Evolutionary conservation across 2,113 vertebrate species (phyloP).

Genomic region (Acrocephalus kingi): DNA sequence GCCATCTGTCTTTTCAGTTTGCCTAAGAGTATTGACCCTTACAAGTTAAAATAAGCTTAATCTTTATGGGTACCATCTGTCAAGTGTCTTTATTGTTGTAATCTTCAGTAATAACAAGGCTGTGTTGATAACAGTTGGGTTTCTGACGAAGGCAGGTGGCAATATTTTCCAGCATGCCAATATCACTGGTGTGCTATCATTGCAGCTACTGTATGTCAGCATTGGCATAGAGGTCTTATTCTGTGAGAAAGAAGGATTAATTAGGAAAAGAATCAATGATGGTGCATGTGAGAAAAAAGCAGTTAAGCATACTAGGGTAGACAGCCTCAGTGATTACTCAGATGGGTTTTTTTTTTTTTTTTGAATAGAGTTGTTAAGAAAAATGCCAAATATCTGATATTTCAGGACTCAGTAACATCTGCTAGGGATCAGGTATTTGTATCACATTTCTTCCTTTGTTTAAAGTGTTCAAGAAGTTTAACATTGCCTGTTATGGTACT

Average conservation of each 20-base stretch:
- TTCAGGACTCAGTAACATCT: background rate
- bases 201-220: background rate
- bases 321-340: background rate
- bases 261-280: background rate
- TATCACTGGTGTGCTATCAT: background rate
- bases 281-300: background rate
- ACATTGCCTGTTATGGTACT: background rate
- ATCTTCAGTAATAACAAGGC: background rate
- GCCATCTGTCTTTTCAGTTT: constrained; percentile 16
- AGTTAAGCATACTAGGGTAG: background rate
- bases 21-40: background rate
- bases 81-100: background rate
- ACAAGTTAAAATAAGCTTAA: constrained; percentile 31
- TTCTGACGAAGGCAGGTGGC: background rate
- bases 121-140: background rate
- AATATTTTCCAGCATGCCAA: background rate
- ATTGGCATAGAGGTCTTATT: background rate
- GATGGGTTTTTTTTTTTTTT: background rate
- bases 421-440: background rate
- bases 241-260: background rate
- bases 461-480: background rate
- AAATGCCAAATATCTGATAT: background rate
- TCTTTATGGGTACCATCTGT: constrained; percentile 19
- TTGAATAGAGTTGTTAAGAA: background rate
- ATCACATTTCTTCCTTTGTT: background rate